phyloP scores from a whole-genome alignment of 2,888 invertebrate species.

The Andrena chrysosceles region DNA sequence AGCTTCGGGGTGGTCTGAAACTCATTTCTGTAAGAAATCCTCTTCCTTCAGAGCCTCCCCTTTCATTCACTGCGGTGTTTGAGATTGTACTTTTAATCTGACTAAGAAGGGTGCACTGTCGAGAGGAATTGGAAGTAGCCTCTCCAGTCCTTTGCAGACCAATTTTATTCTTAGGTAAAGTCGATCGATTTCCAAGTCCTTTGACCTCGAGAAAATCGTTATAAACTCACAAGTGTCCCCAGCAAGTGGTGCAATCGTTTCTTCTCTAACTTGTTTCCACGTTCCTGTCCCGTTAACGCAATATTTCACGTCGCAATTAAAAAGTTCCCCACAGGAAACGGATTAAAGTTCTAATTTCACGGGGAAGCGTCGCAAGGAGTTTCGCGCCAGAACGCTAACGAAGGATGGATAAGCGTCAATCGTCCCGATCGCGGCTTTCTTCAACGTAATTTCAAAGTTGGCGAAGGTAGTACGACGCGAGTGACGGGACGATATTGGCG shows the following conservation, averaged over 20 bases:
- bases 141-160: too few relatives aligned
- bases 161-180: too few relatives aligned
- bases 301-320: neutral
- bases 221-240: too few relatives aligned
- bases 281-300: too few relatives aligned
- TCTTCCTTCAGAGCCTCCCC: neutral
- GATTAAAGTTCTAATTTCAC: conserved; percentile 23
- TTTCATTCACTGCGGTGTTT: neutral
- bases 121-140: neutral
- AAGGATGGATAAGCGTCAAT: conserved; percentile 16
- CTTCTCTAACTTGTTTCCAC: too few relatives aligned
- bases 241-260: too few relatives aligned
- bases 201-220: too few relatives aligned
- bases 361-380: neutral
- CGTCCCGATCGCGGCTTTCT: conserved; percentile 28
- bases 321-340: neutral
- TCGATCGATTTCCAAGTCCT: too few relatives aligned
- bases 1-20: neutral
- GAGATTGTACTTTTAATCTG: neutral
- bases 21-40: conserved; percentile 3
- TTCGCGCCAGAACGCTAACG: neutral
- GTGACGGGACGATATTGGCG: conserved; percentile 25
- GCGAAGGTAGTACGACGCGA: neutral
- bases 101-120: neutral
- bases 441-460: conserved; percentile 23